A percentile compares a stretch with the other conserved stretches of the same genome.
Evolutionary conservation across 2,888 invertebrate genomes (phyloP).

Genomic region (Peribatodes rhomboidaria): DNA sequence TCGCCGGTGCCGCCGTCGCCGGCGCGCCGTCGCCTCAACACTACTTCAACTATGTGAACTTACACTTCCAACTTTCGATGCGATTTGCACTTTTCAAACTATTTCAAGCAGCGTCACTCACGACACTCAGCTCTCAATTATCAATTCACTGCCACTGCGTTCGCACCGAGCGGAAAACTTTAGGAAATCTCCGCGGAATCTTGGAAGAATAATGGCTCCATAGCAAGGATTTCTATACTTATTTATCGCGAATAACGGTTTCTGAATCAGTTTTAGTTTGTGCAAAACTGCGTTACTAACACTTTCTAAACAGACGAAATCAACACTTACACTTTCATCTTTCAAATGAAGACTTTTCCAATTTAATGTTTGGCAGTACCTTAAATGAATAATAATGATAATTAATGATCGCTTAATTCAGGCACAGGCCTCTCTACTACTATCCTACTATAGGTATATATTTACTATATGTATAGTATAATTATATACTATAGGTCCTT

Average conservation of each 20-base stretch:
- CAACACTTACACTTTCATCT: slow-evolving; percentile 1
- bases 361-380: not conserved
- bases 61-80: slow-evolving; percentile 60
- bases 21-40: slow-evolving; percentile 60
- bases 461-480: too few species aligned
- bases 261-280: not conserved
- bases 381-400: too few species aligned
- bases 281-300: not conserved
- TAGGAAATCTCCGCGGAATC: slow-evolving; percentile 37
- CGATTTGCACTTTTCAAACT: slow-evolving; percentile 63
- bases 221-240: not conserved
- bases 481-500: too few species aligned
- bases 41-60: slow-evolving; percentile 66
- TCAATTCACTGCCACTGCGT: slow-evolving; percentile 48
- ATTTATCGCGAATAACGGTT: not conserved
- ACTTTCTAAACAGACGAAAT: not conserved
- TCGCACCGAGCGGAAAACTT: slow-evolving; percentile 35
- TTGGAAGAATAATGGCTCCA: slow-evolving; percentile 10
- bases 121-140: slow-evolving; percentile 45
- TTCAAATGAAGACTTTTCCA: not conserved
- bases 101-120: slow-evolving; percentile 53
- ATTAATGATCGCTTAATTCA: too few species aligned
- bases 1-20: slow-evolving; percentile 69
- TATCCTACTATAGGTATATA: too few species aligned
- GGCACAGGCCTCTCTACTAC: too few species aligned